A percentile compares a stretch with the other conserved stretches of the same genome.
Conservation (phyloP, 2,888 invertebrate genomes). For the Megaustenia siamemsis region DNA sequence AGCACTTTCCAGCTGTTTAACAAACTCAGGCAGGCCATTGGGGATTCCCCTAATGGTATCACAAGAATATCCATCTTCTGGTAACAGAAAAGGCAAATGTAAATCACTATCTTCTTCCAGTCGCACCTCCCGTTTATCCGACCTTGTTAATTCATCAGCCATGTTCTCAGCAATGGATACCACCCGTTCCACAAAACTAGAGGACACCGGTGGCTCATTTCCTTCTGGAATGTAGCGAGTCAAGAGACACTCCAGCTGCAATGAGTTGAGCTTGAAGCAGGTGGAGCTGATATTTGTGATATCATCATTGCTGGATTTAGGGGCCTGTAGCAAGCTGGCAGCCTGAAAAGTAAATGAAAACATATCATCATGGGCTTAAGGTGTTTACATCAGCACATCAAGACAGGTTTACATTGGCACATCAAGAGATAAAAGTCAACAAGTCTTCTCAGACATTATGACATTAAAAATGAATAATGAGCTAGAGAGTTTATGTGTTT, state of each 20-base stretch:
- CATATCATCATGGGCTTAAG: too few species aligned
- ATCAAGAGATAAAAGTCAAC: too few species aligned
- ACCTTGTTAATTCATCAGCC: constrained; percentile 90
- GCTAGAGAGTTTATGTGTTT: too few species aligned
- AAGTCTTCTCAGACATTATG: too few species aligned
- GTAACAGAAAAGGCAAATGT: constrained; percentile 93
- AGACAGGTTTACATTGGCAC: too few species aligned
- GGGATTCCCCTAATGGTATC: constrained; percentile 97
- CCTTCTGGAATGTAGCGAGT: constrained; percentile 87
- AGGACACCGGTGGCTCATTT: constrained; percentile 84
- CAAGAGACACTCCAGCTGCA: constrained; percentile 92
- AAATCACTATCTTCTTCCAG: constrained; percentile 92
- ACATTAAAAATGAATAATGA: too few species aligned
- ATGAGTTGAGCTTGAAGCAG: constrained; percentile 97
- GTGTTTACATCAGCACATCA: too few species aligned
- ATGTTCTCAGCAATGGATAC: constrained; percentile 80
- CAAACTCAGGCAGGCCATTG: constrained; percentile 81
- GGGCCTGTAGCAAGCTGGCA: constrained; percentile 89
- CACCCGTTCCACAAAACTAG: constrained; percentile 82
- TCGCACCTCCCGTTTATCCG: constrained; percentile 91
- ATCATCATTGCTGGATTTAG: constrained; percentile 92
- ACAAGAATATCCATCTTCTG: constrained; percentile 98
- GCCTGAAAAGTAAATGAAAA: too few species aligned
- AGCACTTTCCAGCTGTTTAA: constrained; percentile 70
- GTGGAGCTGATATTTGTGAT: constrained; percentile 92